phyloP scores from a whole-genome alignment of 2,113 vertebrate genomes.

The Sphyrna mokarran region DNA sequence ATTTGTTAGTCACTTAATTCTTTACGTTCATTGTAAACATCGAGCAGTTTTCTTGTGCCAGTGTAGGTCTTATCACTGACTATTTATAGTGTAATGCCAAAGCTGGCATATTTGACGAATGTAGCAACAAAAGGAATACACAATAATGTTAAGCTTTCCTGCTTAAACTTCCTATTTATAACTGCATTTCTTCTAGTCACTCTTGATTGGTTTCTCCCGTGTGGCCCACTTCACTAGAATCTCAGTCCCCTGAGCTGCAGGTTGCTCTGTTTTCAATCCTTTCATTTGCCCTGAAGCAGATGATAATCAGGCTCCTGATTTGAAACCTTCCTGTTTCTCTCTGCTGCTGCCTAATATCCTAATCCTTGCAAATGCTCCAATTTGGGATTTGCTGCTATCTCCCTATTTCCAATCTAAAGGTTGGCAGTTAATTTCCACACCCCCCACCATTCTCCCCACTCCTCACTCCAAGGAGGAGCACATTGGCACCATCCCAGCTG shows the following conservation, averaged over 20 bases:
- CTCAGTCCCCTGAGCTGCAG: background rate
- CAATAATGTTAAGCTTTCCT: background rate
- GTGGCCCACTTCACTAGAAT: background rate
- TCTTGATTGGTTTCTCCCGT: background rate
- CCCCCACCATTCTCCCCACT: too few relatives aligned
- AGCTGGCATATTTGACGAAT: background rate
- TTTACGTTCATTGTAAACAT: background rate
- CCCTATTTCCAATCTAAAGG: background rate
- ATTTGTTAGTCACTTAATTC: background rate
- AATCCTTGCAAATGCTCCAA: background rate
- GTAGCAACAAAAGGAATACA: background rate
- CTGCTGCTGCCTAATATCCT: background rate
- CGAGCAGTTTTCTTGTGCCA: background rate
- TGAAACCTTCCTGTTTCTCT: background rate
- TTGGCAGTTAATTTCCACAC: background rate
- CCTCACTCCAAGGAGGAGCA: background rate
- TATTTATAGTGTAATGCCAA: background rate
- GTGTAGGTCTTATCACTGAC: background rate
- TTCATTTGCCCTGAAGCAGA: background rate
- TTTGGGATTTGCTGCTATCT: background rate
- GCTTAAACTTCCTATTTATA: background rate
- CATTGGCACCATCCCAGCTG: background rate
- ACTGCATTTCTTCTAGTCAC: background rate
- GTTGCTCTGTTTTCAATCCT: background rate
- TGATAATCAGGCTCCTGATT: background rate